Conservation (phyloP, 1,140 invertebrate genomes). For the Trachelipus rathkii region DNA sequence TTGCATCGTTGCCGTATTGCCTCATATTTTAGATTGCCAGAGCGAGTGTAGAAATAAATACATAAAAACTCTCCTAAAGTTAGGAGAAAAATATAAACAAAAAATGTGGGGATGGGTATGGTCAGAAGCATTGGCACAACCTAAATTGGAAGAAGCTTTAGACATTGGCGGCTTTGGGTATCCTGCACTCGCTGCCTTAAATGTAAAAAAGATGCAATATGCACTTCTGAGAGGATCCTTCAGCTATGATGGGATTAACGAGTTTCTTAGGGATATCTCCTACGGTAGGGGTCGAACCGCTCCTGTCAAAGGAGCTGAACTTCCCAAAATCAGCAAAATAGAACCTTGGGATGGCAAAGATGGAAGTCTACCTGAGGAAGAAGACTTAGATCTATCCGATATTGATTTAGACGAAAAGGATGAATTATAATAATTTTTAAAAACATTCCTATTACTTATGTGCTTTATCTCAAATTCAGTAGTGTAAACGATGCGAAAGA, state of each 20-base stretch:
- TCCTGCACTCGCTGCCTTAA: slow-evolving; percentile 92
- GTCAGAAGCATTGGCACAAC: slow-evolving; percentile 83
- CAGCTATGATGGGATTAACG: slow-evolving; percentile 87
- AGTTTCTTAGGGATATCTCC: slow-evolving; percentile 88
- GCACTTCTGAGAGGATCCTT: slow-evolving; percentile 90
- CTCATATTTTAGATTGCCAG: slow-evolving; percentile 96
- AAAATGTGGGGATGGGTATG: slow-evolving; percentile 98
- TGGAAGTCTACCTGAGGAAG: slow-evolving; percentile 78
- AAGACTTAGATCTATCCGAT: slow-evolving; percentile 90
- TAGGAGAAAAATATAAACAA: slow-evolving; percentile 91
- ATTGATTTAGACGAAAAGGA: slow-evolving; percentile 70
- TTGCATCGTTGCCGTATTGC: slow-evolving; percentile 89
- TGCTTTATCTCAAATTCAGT: too few relatives aligned
- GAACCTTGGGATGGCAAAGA: slow-evolving; percentile 97
- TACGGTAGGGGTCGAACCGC: slow-evolving; percentile 90
- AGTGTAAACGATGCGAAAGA: too few relatives aligned
- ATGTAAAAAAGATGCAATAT: slow-evolving; percentile 95
- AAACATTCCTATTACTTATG: too few relatives aligned
- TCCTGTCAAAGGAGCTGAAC: slow-evolving; percentile 75
- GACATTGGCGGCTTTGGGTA: slow-evolving; percentile 91
- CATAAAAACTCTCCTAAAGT: slow-evolving; percentile 65
- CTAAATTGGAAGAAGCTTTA: slow-evolving; percentile 76
- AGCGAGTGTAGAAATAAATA: slow-evolving; percentile 88
- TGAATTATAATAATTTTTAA: background rate
- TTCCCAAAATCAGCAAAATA: slow-evolving; percentile 69